phyloP scores from a whole-genome alignment of 2,888 invertebrate species.

The Pelosia muscerda region DNA sequence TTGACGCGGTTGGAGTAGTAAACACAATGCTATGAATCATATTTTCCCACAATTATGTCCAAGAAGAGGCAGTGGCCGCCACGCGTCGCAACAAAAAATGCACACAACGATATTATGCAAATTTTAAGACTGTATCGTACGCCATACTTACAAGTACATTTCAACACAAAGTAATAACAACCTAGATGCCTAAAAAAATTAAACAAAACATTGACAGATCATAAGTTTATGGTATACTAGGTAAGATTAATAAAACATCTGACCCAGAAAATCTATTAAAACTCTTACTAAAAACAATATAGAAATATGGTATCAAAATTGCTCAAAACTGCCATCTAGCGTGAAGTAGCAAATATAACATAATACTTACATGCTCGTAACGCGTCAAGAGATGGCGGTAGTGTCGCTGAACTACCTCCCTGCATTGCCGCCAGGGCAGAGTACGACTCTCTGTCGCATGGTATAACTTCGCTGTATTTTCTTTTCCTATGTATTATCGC shows the following conservation, averaged over 20 bases:
- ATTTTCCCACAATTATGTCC: slow-evolving; percentile 66
- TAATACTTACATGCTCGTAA: slow-evolving; percentile 83
- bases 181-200: background rate
- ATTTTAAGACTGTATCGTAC: slow-evolving; percentile 21
- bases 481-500: slow-evolving; percentile 80
- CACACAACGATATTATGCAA: slow-evolving; percentile 31
- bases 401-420: slow-evolving; percentile 80
- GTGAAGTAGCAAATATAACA: slow-evolving; percentile 65
- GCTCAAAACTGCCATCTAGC: slow-evolving; percentile 64
- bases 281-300: background rate
- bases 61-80: slow-evolving; percentile 53
- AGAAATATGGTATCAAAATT: background rate
- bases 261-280: background rate
- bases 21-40: slow-evolving; percentile 77
- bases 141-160: background rate
- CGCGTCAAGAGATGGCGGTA: slow-evolving; percentile 84
- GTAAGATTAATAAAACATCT: background rate
- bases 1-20: slow-evolving; percentile 66
- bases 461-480: slow-evolving; percentile 78
- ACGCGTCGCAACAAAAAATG: slow-evolving; percentile 37
- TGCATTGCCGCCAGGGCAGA: slow-evolving; percentile 82
- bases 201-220: background rate
- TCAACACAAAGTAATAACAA: background rate
- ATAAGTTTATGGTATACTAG: background rate
- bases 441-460: slow-evolving; percentile 79